Evolutionary conservation across 2,797 vertebrate species (phyloP), one percentile per base, ranked within the genome.

Genomic region (Mormyrus proboscirostris): DNA sequence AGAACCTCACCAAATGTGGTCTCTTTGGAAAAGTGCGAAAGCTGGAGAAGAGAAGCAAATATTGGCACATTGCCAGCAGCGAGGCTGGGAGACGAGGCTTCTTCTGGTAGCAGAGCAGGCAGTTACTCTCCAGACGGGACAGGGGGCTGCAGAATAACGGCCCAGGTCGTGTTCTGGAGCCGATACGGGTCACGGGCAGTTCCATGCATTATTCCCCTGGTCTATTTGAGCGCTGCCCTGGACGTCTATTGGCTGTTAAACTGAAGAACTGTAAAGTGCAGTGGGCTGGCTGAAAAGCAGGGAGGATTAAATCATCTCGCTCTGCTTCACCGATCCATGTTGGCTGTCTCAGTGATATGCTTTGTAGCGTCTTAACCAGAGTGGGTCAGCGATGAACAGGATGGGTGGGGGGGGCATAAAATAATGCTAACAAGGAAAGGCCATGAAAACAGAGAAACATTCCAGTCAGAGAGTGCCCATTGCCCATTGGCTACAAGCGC

Each of bases 281-380:
- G 79, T 51, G 82, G 29, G 12, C 76, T 62, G 57, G 41, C 25
- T 85, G 79, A 69, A 86, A 76, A 49, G 65, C 44, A 41, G 50
- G 88, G 50, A 87, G 88, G 62, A 90, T 89, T 62, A 79, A 41
- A 90, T 89, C 92, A 91, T 93, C 92, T 90, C 93, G 93, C 95
- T 90, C 92, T 92, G 91, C 90, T 93, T 92, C 84, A 90, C 91
- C 16, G 41, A 33, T 8, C 51, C 33, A 50, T 57, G 88, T 85
- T 50, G 88, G 73, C 38, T 44, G 16, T 83, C 69, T 33, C 76
- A 76, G n/a, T 90, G 59, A n/a, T 83, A 44, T 19, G 82, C 41
- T 49, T 33, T 41, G 65, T 19, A 62, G 57, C 22, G 3, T 69
- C 55, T 22, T 86, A 53, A 25, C 55, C 79, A 86, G 87, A 84